These are phyloP conservation scores for Eristalis pertinax DNA, from an alignment of 2,888 invertebrate genomes.

Conservation along the genomic window DNA sequence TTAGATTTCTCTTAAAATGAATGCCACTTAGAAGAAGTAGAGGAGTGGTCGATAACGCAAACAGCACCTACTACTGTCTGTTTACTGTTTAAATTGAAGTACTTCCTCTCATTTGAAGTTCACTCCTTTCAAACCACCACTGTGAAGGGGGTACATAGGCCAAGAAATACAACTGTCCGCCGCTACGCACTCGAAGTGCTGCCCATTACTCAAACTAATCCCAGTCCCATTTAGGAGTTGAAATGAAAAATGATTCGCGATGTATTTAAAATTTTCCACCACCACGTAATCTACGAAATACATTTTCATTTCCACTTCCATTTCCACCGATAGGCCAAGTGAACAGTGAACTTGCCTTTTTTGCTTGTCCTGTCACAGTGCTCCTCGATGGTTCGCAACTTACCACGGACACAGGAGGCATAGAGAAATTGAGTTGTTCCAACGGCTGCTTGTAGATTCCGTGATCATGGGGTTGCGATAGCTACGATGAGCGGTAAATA, in stretches of 20 bases:
- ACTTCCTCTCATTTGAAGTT: not conserved
- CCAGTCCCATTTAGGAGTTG: constrained; percentile 71
- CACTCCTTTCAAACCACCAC: not conserved
- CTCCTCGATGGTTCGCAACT: not conserved
- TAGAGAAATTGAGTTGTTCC: constrained; percentile 69
- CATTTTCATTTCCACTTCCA: constrained; percentile 59
- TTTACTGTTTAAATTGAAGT: too few species aligned
- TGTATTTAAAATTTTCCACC: constrained; percentile 70
- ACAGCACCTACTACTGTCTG: too few species aligned
- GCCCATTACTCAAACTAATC: constrained; percentile 71
- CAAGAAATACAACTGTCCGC: constrained; percentile 57
- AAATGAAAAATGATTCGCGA: constrained; percentile 71
- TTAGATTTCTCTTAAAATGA: too few species aligned
- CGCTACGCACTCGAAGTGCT: constrained; percentile 61
- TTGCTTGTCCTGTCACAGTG: not conserved
- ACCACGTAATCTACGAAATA: constrained; percentile 68
- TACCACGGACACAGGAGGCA: constrained; percentile 52
- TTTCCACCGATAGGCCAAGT: constrained; percentile 66
- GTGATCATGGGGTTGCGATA: constrained; percentile 65
- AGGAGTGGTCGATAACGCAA: too few species aligned
- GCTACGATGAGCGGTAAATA: constrained; percentile 69
- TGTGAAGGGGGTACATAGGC: not conserved
- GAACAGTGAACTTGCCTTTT: constrained; percentile 25
- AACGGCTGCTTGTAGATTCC: constrained; percentile 60
- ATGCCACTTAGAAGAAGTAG: too few species aligned